Evolutionary conservation across 1,140 invertebrate species (phyloP).

Genomic region (Caenorhabditis remanei): DNA sequence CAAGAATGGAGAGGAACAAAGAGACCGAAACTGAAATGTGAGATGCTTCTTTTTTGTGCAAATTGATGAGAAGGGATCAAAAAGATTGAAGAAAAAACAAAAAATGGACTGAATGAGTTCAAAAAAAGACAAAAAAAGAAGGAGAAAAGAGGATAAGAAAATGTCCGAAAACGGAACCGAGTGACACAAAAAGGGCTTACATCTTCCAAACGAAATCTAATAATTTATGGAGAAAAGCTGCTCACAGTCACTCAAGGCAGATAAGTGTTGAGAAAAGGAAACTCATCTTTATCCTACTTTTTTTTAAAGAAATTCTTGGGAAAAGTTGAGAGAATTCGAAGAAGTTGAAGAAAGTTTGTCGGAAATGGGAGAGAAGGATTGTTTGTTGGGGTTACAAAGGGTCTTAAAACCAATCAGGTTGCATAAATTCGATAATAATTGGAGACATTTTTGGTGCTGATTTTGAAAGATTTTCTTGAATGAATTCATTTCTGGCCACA

Average conservation of each 20-base stretch:
- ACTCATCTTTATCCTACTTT: not conserved
- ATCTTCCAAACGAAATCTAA: constrained; percentile 51
- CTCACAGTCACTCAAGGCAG: not conserved
- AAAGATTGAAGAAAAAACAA: constrained; percentile 2
- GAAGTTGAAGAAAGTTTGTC: not conserved
- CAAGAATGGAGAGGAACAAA: not conserved
- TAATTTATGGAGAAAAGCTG: constrained; percentile 22
- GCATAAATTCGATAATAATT: not conserved
- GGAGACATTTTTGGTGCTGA: not conserved
- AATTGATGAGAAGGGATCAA: constrained; percentile 55
- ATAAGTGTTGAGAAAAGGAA: constrained; percentile 35
- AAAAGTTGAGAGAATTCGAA: no score
- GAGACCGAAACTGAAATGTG: constrained; percentile 12
- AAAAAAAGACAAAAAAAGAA: constrained; percentile 19
- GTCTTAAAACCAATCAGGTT: not conserved
- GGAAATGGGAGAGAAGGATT: not conserved
- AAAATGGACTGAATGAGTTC: not conserved
- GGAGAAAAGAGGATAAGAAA: constrained; percentile 7
- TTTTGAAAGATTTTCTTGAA: no score
- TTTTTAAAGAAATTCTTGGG: no score
- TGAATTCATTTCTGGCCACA: no score
- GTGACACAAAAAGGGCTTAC: constrained; percentile 23
- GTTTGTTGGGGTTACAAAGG: not conserved
- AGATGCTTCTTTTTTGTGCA: constrained; percentile 29
- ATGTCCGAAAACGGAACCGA: constrained; percentile 21